Evolutionary conservation across 2,113 vertebrate genomes (phyloP), one percentile per base, ranked within the genome.

Genomic region (Macrotus californicus): DNA sequence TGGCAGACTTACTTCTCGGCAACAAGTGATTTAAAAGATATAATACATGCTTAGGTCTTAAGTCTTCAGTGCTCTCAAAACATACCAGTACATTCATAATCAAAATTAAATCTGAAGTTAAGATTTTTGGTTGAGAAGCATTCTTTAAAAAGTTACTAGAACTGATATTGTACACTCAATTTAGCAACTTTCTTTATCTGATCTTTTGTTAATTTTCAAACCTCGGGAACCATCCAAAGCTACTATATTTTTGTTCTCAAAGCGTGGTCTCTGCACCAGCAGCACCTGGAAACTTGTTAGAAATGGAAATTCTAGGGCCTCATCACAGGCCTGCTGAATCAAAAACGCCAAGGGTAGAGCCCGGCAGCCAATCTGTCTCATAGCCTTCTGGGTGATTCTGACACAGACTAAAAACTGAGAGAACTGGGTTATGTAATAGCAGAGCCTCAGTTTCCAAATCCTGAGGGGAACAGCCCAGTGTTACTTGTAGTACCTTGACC

Each of bases 101-200:
- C 11, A 59, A 48, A 91, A 95, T 29, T 52, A 89, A 96, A 92
- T 69, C 18, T 54, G 89, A 96, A 92, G 69, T 82, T 41, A 87
- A 67, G 16, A 84, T 87, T 95, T 92, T 75, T n/a, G 89, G 77
- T 64, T 69, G 16, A 90, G 36, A 69, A 80, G 22, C n/a, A 67
- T 46, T 72, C 70, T 87, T 87, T 48, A 75, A 70, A 90, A 95
- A 52, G 15, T 59, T 85, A 95, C 85, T 82, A 61, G 6, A 89
- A 87, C 69, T 69, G 82, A 54, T 64, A 89, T 31, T 41, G 48
- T 69, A 73, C 5, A 67, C 3, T 80, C 67, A 80, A 87, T 22
- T 70, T 76, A 83, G 21, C 41, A 87, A n/a, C 41, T 79, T 24
- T 70, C 46, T 82, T 89, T 56, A 34, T 3, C 59, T 36, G 46